phyloP scores from a whole-genome alignment of 1,140 invertebrate genomes.

The Eumaeus atala region DNA sequence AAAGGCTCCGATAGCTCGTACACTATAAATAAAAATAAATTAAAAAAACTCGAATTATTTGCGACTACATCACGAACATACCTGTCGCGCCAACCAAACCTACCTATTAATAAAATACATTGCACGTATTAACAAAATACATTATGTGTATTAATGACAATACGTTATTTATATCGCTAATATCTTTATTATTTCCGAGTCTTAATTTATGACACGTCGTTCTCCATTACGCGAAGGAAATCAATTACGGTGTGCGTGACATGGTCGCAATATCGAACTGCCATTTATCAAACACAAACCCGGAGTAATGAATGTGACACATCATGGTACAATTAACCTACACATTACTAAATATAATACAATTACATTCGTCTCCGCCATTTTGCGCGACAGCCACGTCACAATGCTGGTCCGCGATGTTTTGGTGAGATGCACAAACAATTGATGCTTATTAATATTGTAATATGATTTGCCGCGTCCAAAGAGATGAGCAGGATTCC shows the following conservation, averaged over 20 bases:
- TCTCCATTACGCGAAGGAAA: slow-evolving; percentile 37
- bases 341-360: slow-evolving; percentile 19
- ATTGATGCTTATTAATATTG: no score
- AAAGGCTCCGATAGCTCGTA: no score
- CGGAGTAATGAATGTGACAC: slow-evolving; percentile 33
- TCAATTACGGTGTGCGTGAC: slow-evolving; percentile 45
- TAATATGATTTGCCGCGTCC: no score
- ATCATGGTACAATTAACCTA: slow-evolving; percentile 28
- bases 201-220: slow-evolving; percentile 28
- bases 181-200: slow-evolving; percentile 10
- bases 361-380: slow-evolving; percentile 6
- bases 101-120: neutral
- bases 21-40: no score
- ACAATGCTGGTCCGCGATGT: no score
- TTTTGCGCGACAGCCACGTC: no score
- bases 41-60: no score
- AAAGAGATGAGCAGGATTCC: no score
- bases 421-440: no score
- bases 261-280: slow-evolving; percentile 32
- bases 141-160: slow-evolving; percentile 3
- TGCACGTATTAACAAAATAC: slow-evolving; percentile 3
- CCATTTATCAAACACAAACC: slow-evolving; percentile 36
- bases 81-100: no score
- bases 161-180: slow-evolving; percentile 13
- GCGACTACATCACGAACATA: no score